phyloP scores from a whole-genome alignment of 2,888 invertebrate genomes.

The Pheosia tremula region DNA sequence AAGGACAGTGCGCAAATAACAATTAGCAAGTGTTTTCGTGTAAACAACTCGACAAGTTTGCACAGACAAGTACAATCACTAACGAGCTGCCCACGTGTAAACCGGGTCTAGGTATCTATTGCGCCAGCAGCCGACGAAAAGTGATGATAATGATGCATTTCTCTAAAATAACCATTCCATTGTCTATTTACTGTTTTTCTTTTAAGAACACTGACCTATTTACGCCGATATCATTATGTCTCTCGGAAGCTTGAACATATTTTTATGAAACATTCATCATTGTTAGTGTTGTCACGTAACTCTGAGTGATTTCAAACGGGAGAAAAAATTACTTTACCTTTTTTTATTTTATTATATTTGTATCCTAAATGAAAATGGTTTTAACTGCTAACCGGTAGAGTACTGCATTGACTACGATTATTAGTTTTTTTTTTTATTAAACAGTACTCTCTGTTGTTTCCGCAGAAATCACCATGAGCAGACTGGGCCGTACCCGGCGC shows the following conservation, averaged over 20 bases:
- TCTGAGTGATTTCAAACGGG: background rate
- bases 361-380: too few relatives aligned
- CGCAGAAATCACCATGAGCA: conserved; percentile 62
- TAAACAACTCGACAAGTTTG: too few relatives aligned
- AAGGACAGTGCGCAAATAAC: too few relatives aligned
- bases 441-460: background rate
- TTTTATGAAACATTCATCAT: conserved; percentile 1
- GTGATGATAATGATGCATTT: background rate
- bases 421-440: background rate
- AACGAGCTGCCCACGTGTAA: too few relatives aligned
- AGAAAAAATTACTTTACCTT: background rate
- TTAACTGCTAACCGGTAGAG: too few relatives aligned
- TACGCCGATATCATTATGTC: background rate
- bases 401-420: too few relatives aligned
- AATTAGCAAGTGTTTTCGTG: too few relatives aligned
- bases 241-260: background rate
- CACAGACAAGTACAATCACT: too few relatives aligned
- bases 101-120: too few relatives aligned
- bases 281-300: background rate
- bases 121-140: background rate
- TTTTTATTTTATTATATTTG: background rate
- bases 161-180: background rate
- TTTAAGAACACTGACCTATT: conserved; percentile 2
- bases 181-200: background rate
- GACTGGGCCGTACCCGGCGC: conserved; percentile 86